These are phyloP conservation scores for Ptilodon capucinus DNA, from an alignment of 2,888 invertebrate species.

Conservation along the genomic window DNA sequence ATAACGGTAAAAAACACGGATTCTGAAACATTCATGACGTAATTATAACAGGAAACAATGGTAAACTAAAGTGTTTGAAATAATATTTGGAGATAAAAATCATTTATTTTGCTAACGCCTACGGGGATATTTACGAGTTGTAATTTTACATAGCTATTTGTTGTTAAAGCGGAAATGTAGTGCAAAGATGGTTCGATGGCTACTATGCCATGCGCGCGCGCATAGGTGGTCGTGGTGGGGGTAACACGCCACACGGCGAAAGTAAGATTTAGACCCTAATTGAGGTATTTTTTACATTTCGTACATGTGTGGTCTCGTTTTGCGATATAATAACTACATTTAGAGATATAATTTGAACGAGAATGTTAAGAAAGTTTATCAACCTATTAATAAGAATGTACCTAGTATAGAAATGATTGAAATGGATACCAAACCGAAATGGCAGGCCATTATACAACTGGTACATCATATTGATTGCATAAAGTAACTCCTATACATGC, in stretches of 20 bases:
- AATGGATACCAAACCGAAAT: too few relatives aligned
- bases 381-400: not conserved
- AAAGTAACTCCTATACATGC: too few relatives aligned
- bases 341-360: constrained; percentile 9
- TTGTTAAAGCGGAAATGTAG: constrained; percentile 13
- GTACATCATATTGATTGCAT: too few relatives aligned
- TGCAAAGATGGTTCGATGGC: constrained; percentile 30
- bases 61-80: constrained; percentile 8
- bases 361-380: not conserved
- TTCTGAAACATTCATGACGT: not conserved
- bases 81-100: constrained; percentile 22
- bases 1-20: too few relatives aligned
- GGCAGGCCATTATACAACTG: too few relatives aligned
- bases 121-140: too few relatives aligned
- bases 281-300: constrained; percentile 6
- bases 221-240: constrained; percentile 18
- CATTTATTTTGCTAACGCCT: too few relatives aligned
- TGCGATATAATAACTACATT: constrained; percentile 3
- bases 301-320: constrained; percentile 4
- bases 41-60: not conserved
- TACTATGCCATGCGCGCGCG: constrained; percentile 26
- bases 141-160: too few relatives aligned
- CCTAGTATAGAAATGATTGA: too few relatives aligned
- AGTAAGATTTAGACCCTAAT: constrained; percentile 23
- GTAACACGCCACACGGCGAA: constrained; percentile 31